Evolutionary conservation across 2,888 invertebrate genomes (phyloP), one percentile per base, ranked within the genome.

Genomic region (Pecten maximus): DNA sequence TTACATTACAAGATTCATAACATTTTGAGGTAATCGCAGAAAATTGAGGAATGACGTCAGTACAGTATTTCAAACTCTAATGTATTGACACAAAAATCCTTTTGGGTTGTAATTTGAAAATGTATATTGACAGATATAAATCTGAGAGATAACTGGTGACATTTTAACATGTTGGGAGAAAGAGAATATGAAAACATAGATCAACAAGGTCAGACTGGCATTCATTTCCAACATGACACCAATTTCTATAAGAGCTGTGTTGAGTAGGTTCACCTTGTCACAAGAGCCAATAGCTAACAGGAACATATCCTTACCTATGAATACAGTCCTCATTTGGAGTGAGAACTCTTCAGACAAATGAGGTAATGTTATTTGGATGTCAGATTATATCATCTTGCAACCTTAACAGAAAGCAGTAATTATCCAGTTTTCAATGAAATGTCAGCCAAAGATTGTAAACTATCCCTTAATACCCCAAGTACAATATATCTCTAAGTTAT

Each of bases 401-500:
- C 28, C 28, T 23, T 23, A 28, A 74, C 74, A 12, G 74, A 74
- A 74, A 74, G 28, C 6, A 2, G 60, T 4, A 8, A 74, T 74
- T 74, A 10, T 0, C 3, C 28, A 0, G 74, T 74, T 74, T 74
- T 35, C 12, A 35, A 8, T 74, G 74, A 28, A 74, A 74, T 74
- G 74, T 74, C 74, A 74, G 74, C 74, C 74, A 74, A 28, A 74
- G 74, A 74, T 74, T 35, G 74, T 74, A 23, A 74, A 28, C 10
- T 8, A 35, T 74, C 10, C 35, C 74, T 35, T 23, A 10, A 1
- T 74, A 35, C 74, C 60, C 8, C 6, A 8, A n/a, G 23, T 16
- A 16, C 60, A 35, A 74, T 74, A 8, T 28, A 8, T 74, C 74
- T 74, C 10, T 35, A 10, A 54, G 35, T 74, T 35, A 74, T 35